These are phyloP conservation scores for Megaleporinus macrocephalus DNA, from an alignment of 2,113 vertebrate genomes.

Conservation along the genomic window DNA sequence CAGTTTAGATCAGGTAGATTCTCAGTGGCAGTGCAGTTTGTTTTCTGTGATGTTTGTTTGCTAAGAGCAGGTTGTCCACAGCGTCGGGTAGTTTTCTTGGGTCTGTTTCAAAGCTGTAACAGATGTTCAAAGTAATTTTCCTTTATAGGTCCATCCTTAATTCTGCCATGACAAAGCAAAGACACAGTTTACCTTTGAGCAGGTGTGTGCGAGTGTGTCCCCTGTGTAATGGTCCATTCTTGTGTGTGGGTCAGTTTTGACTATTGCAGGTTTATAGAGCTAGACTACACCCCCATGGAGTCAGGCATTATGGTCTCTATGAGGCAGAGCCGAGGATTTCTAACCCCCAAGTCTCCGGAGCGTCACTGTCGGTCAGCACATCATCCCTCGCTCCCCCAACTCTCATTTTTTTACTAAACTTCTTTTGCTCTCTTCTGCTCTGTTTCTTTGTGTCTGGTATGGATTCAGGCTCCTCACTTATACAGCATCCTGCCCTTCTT, in stretches of 20 bases:
- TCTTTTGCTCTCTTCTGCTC: not conserved
- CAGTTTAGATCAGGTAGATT: not conserved
- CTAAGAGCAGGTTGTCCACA: not conserved
- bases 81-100: not conserved
- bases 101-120: not conserved
- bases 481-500: not conserved
- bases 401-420: conserved; percentile 1
- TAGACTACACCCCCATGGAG: conserved; percentile 84
- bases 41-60: not conserved
- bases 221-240: conserved; percentile 66
- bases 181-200: not conserved
- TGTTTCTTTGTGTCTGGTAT: conserved; percentile 49
- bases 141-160: not conserved
- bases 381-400: conserved; percentile 42
- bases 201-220: conserved; percentile 44
- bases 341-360: conserved; percentile 73
- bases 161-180: conserved; percentile 7
- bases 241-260: conserved; percentile 81
- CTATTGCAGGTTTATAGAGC: conserved; percentile 84
- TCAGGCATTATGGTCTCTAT: conserved; percentile 81
- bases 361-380: conserved; percentile 70
- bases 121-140: not conserved
- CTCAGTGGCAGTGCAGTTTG: not conserved
- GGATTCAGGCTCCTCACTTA: conserved; percentile 32
- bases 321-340: conserved; percentile 78